Evolutionary conservation across 2,797 vertebrate genomes (phyloP).

Genomic region (Xenentodon cancila): DNA sequence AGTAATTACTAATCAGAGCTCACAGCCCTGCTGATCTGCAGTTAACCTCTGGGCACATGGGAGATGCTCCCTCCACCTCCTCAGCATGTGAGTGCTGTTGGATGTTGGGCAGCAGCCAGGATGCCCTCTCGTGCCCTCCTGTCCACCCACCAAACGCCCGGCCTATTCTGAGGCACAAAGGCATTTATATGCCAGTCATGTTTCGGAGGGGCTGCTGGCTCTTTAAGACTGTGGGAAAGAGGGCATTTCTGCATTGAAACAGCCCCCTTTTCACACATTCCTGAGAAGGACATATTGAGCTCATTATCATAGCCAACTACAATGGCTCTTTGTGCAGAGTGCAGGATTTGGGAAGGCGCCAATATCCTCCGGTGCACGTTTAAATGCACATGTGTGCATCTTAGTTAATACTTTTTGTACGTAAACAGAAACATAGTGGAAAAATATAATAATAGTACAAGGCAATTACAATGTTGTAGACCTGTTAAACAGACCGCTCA

Average conservation of each 20-base stretch:
- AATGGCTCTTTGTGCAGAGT: slow-evolving; percentile 81
- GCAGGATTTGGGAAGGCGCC: slow-evolving; percentile 72
- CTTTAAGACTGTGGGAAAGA: slow-evolving; percentile 83
- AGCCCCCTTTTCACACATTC: slow-evolving; percentile 82
- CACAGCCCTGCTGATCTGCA: slow-evolving; percentile 53
- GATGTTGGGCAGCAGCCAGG: slow-evolving; percentile 70
- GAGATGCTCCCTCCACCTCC: slow-evolving; percentile 54
- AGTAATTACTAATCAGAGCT: slow-evolving; percentile 66
- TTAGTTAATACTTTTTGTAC: slow-evolving; percentile 25
- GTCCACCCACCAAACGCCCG: slow-evolving; percentile 39
- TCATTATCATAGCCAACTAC: slow-evolving; percentile 83
- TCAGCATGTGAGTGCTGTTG: slow-evolving; percentile 61
- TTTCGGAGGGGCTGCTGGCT: slow-evolving; percentile 57
- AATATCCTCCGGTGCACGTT: slow-evolving; percentile 72
- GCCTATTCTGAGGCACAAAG: slow-evolving; percentile 35
- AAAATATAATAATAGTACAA: slow-evolving; percentile 7
- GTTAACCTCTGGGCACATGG: slow-evolving; percentile 70
- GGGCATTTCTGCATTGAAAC: slow-evolving; percentile 68
- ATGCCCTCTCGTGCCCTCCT: slow-evolving; percentile 48
- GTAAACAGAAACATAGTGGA: slow-evolving; percentile 5
- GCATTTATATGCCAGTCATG: slow-evolving; percentile 80
- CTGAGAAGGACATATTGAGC: slow-evolving; percentile 82
- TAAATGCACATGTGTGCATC: slow-evolving; percentile 57
- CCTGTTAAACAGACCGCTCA: neutral
- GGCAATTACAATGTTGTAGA: no score